These are phyloP conservation scores for Narcine bancroftii DNA, from an alignment of 2,113 vertebrate species.

Conservation along the genomic window DNA sequence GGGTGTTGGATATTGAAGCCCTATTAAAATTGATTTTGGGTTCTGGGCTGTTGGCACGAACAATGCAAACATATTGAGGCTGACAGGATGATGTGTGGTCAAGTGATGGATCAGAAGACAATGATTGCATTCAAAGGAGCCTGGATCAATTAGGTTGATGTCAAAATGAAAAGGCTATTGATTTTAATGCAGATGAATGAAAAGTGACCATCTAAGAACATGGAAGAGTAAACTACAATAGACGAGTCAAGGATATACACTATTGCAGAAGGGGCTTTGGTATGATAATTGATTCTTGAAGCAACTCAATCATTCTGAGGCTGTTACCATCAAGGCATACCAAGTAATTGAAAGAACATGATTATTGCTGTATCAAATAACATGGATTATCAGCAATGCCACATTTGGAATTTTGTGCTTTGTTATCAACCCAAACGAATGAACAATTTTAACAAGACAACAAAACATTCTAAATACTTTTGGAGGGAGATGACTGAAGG, in stretches of 20 bases:
- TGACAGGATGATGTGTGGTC: background rate
- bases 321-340: background rate
- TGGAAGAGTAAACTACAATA: background rate
- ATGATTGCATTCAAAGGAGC: background rate
- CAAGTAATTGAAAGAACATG: background rate
- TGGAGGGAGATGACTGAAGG: background rate
- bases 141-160: background rate
- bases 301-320: background rate
- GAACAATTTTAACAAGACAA: background rate
- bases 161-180: conserved; percentile 6
- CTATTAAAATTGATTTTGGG: background rate
- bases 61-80: background rate
- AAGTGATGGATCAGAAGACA: background rate
- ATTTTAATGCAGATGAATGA: conserved; percentile 1
- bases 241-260: background rate
- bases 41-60: too few relatives aligned
- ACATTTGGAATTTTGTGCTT: background rate
- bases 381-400: background rate
- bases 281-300: background rate
- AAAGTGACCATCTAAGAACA: background rate
- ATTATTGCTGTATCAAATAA: background rate
- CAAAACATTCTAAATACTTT: background rate
- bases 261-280: background rate
- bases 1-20: background rate
- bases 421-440: background rate